These are phyloP conservation scores for Apodemia hepburni DNA, from an alignment of 2,888 invertebrate genomes.

Conservation along the genomic window DNA sequence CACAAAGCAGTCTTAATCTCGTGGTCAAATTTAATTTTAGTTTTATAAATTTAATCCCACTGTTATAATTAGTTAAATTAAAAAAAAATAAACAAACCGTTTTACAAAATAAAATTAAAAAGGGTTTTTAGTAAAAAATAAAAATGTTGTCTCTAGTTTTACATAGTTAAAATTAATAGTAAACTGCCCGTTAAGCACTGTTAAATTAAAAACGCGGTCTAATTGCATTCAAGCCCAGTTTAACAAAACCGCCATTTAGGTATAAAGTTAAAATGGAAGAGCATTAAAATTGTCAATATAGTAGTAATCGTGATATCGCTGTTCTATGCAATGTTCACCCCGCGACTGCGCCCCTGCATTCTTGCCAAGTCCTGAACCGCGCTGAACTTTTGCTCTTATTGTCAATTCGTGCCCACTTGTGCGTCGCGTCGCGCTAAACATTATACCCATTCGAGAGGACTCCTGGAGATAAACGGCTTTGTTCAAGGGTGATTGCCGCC, in stretches of 20 bases:
- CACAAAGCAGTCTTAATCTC: too few relatives aligned
- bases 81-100: too few relatives aligned
- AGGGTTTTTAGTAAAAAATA: too few relatives aligned
- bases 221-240: too few relatives aligned
- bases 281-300: constrained; percentile 22
- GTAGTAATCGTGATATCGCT: constrained; percentile 71
- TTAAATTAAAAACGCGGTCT: too few relatives aligned
- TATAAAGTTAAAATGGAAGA: constrained; percentile 5
- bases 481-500: constrained; percentile 42
- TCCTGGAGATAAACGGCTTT: constrained; percentile 43
- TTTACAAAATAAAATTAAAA: too few relatives aligned
- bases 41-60: too few relatives aligned
- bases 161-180: too few relatives aligned
- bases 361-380: constrained; percentile 72
- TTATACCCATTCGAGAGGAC: constrained; percentile 57
- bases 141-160: too few relatives aligned
- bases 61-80: too few relatives aligned
- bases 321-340: constrained; percentile 47
- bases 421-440: constrained; percentile 61
- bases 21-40: too few relatives aligned
- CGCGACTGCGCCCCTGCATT: constrained; percentile 66
- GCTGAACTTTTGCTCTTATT: constrained; percentile 78
- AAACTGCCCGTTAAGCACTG: too few relatives aligned
- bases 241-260: not conserved
- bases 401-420: constrained; percentile 73